phyloP scores from a whole-genome alignment of 2,113 vertebrate genomes.

The Notechis scutatus region DNA sequence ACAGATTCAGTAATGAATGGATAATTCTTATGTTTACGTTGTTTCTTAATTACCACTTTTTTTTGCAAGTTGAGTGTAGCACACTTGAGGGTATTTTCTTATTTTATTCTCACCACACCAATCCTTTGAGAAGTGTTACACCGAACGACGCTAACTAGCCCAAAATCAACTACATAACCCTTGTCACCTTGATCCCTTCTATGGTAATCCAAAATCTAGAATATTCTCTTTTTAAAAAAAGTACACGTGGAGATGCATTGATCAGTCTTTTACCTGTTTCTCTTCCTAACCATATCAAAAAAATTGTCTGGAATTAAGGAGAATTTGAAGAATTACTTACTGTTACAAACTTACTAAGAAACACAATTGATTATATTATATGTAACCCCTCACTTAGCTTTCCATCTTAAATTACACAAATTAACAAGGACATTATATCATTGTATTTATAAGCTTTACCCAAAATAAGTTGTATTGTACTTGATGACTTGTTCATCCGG shows the following conservation, averaged over 20 bases:
- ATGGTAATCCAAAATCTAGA: not conserved
- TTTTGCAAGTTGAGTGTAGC: not conserved
- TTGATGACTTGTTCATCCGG: too few species aligned
- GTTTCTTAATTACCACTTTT: not conserved
- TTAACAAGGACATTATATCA: not conserved
- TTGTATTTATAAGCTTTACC: not conserved
- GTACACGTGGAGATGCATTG: not conserved
- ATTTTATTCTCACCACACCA: not conserved
- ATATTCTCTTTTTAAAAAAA: not conserved
- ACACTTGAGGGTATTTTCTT: not conserved
- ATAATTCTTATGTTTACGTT: not conserved
- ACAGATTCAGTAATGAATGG: not conserved
- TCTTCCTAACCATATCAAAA: not conserved
- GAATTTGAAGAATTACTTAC: not conserved
- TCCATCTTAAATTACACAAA: not conserved
- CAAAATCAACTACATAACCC: not conserved
- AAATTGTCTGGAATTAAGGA: not conserved
- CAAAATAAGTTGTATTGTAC: too few species aligned
- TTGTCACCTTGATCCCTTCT: not conserved
- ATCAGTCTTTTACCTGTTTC: not conserved
- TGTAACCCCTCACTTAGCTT: not conserved
- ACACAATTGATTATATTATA: not conserved
- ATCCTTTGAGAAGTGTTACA: not conserved
- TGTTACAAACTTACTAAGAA: not conserved
- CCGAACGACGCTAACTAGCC: not conserved